phyloP scores from a whole-genome alignment of 2,888 invertebrate genomes.

The Tipula unca region DNA sequence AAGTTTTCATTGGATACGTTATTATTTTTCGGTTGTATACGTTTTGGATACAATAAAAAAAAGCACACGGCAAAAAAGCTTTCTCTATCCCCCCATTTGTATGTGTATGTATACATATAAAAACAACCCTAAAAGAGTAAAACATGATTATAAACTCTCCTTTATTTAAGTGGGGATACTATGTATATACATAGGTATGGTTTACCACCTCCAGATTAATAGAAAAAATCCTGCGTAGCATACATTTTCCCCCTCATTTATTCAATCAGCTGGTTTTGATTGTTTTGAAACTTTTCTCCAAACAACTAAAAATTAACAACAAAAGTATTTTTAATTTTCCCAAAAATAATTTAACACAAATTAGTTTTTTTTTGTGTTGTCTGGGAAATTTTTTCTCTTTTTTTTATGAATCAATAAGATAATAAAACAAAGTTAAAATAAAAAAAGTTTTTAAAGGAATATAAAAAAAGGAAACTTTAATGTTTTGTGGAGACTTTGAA shows the following conservation, averaged over 20 bases:
- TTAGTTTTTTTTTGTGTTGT: background rate
- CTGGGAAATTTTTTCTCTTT: background rate
- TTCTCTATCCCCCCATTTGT: background rate
- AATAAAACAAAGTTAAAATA: background rate
- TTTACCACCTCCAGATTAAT: background rate
- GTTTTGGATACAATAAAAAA: background rate
- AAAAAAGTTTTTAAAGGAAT: background rate
- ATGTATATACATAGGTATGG: background rate
- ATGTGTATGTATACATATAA: background rate
- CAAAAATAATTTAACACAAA: slow-evolving; percentile 8
- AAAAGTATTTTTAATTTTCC: slow-evolving; percentile 14
- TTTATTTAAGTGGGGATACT: background rate
- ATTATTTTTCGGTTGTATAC: background rate
- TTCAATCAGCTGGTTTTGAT: background rate
- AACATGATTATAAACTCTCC: background rate
- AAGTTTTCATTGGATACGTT: background rate
- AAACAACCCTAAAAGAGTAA: background rate
- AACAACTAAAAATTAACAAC: background rate
- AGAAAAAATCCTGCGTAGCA: background rate
- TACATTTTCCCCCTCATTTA: background rate
- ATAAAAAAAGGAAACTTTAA: background rate
- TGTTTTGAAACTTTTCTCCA: background rate
- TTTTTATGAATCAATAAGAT: background rate
- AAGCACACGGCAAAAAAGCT: background rate
- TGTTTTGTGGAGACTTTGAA: background rate